These are phyloP conservation scores for Phalacrocorax aristotelis DNA, from an alignment of 2,113 vertebrate genomes.

Conservation along the genomic window DNA sequence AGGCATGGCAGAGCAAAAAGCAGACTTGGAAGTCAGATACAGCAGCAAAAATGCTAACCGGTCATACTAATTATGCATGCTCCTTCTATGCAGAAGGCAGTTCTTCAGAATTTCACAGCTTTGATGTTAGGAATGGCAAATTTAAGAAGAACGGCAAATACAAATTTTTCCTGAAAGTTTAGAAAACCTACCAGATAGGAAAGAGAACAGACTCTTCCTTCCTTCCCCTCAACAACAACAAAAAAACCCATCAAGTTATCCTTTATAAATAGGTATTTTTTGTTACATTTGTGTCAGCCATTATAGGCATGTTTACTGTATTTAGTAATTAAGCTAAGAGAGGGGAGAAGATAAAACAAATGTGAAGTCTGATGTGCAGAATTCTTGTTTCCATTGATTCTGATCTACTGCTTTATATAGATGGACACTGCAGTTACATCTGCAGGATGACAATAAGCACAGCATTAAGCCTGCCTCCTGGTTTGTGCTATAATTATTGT, in stretches of 20 bases:
- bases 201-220: not conserved
- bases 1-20: constrained; percentile 76
- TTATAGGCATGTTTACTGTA: not conserved
- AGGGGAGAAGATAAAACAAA: not conserved
- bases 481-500: not conserved
- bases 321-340: not conserved
- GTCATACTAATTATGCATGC: not conserved
- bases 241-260: not conserved
- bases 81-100: not conserved
- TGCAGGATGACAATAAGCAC: not conserved
- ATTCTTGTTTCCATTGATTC: not conserved
- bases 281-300: not conserved
- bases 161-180: not conserved
- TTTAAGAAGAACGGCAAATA: not conserved
- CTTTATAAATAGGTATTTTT: not conserved
- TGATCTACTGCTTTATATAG: not conserved
- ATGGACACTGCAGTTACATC: not conserved
- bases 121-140: not conserved
- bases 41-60: not conserved
- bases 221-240: not conserved
- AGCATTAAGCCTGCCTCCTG: not conserved
- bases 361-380: not conserved
- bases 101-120: not conserved
- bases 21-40: constrained; percentile 76
- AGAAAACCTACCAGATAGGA: not conserved